A percentile compares a stretch with the other conserved stretches of the same genome.
These are phyloP conservation scores for Kuschelorhynchus macadamiae DNA, from an alignment of 2,888 invertebrate species.

Conservation along the genomic window DNA sequence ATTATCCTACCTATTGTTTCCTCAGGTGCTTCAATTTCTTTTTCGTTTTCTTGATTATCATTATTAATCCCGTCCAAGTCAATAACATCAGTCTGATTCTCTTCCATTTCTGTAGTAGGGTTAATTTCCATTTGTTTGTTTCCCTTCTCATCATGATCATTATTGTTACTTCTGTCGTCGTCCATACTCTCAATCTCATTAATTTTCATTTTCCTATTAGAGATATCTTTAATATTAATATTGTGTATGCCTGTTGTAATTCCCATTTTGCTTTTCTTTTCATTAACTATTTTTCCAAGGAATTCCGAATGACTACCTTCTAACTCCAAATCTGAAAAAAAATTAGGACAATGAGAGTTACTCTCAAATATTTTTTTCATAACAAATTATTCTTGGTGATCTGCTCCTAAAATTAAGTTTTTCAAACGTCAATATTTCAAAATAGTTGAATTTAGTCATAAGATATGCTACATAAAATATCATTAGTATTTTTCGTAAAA, in stretches of 20 bases:
- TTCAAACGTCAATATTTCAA: too few species aligned
- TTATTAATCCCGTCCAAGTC: not conserved
- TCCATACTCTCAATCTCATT: slow-evolving; percentile 11
- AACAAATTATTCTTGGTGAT: not conserved
- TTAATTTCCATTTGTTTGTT: not conserved
- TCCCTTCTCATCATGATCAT: slow-evolving; percentile 3
- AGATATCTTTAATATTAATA: slow-evolving; percentile 2
- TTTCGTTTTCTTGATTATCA: too few species aligned
- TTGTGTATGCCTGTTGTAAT: not conserved
- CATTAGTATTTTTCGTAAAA: too few species aligned
- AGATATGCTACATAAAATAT: too few species aligned
- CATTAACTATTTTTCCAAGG: slow-evolving; percentile 3
- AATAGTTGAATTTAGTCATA: too few species aligned
- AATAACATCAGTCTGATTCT: slow-evolving; percentile 9
- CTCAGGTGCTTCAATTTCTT: not conserved
- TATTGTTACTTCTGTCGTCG: slow-evolving; percentile 11
- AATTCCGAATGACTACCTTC: slow-evolving; percentile 6
- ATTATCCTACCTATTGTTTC: slow-evolving; percentile 2
- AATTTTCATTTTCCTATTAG: not conserved
- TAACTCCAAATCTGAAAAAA: too few species aligned
- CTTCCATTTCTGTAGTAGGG: slow-evolving; percentile 10
- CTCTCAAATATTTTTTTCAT: slow-evolving; percentile 9
- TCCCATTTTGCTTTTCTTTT: not conserved
- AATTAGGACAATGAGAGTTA: slow-evolving; percentile 12
- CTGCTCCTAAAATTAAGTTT: not conserved